Evolutionary conservation across 2,113 vertebrate genomes (phyloP).

Genomic region (Grallaria varia): DNA sequence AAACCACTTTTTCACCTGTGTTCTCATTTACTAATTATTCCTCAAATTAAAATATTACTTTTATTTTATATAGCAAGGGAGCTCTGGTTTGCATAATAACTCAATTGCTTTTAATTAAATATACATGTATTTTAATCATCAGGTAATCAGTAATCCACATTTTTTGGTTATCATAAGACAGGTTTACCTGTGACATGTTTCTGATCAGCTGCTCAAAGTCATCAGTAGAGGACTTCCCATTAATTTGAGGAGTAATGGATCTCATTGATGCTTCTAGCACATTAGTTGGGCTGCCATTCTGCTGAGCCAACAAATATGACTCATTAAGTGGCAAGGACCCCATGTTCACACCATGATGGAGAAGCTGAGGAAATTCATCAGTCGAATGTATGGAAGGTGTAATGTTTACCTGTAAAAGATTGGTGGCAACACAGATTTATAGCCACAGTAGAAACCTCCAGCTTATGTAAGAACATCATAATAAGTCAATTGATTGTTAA

Average conservation of each 20-base stretch:
- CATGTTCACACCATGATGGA: conserved; percentile 31
- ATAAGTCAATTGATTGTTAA: not conserved
- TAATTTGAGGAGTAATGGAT: conserved; percentile 66
- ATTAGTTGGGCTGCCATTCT: conserved; percentile 77
- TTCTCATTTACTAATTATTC: not conserved
- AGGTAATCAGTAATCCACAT: not conserved
- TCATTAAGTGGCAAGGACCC: conserved; percentile 77
- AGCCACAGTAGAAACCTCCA: not conserved
- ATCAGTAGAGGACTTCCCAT: conserved; percentile 76
- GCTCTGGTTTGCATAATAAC: not conserved
- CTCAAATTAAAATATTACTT: not conserved
- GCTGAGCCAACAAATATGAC: conserved; percentile 77
- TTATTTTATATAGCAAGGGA: not conserved
- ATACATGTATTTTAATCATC: not conserved
- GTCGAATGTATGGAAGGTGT: conserved; percentile 39
- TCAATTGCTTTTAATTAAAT: not conserved
- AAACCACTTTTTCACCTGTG: not conserved
- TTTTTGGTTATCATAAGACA: not conserved
- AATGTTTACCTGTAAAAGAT: conserved; percentile 66
- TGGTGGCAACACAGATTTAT: not conserved
- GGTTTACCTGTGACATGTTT: conserved; percentile 89
- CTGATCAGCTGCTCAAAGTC: conserved; percentile 86
- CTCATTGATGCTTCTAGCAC: conserved; percentile 61
- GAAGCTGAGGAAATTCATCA: conserved; percentile 62
- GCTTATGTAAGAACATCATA: not conserved